Conservation (phyloP, 2,888 invertebrate species). For the Sycophila texana region DNA sequence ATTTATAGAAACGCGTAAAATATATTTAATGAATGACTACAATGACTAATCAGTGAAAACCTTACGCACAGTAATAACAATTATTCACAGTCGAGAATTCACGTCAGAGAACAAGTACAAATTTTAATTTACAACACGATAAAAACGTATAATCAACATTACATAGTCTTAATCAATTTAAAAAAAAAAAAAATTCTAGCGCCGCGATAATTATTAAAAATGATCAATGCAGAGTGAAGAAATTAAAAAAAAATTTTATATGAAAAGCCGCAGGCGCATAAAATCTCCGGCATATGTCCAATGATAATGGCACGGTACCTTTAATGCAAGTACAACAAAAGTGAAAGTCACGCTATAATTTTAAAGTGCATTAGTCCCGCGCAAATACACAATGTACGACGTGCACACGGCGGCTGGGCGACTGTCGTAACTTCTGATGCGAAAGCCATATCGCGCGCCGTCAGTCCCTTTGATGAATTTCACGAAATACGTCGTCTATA, state of each 20-base stretch:
- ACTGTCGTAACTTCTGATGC: conserved; percentile 39
- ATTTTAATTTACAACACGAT: too few species aligned
- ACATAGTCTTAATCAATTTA: background rate
- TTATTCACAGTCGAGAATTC: too few species aligned
- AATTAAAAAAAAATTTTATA: too few species aligned
- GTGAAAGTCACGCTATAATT: conserved; percentile 48
- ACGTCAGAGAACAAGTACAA: too few species aligned
- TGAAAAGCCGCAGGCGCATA: too few species aligned
- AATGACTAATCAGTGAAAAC: too few species aligned
- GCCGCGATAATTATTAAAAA: too few species aligned
- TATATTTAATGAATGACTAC: too few species aligned
- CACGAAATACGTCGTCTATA: background rate
- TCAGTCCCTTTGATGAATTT: conserved; percentile 41
- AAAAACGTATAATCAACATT: too few species aligned
- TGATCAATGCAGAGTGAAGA: too few species aligned
- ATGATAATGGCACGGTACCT: conserved; percentile 19
- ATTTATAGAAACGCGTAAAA: too few species aligned
- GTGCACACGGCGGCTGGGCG: background rate
- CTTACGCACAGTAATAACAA: too few species aligned
- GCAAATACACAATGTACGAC: conserved; percentile 7
- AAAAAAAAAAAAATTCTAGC: background rate
- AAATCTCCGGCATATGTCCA: background rate
- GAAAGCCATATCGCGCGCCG: conserved; percentile 10
- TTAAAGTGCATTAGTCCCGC: conserved; percentile 29
- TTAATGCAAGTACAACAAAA: conserved; percentile 27